A percentile compares a stretch with the other conserved stretches of the same genome.
These are phyloP conservation scores for Tragopan temminckii DNA, from an alignment of 2,797 vertebrate genomes.

Conservation along the genomic window DNA sequence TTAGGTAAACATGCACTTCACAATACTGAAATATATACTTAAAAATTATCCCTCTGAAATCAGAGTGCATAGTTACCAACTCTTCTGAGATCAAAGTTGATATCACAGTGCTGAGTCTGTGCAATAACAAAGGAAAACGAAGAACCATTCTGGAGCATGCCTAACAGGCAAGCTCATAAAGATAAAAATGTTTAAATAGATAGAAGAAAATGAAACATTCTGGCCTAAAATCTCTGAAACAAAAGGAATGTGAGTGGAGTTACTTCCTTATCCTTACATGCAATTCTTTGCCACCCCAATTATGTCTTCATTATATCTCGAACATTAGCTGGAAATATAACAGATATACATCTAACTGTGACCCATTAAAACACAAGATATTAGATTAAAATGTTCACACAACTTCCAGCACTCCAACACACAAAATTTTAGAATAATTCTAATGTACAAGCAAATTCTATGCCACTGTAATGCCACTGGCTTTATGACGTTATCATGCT, in stretches of 20 bases:
- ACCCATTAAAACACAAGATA: background rate
- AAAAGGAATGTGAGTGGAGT: background rate
- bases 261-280: background rate
- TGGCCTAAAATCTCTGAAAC: background rate
- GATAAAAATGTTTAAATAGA: background rate
- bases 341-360: background rate
- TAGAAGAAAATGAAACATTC: background rate
- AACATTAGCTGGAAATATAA: background rate
- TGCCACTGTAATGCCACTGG: background rate
- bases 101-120: background rate
- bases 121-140: background rate
- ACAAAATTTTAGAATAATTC: background rate
- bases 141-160: background rate
- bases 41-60: background rate
- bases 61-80: background rate
- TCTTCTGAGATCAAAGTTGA: background rate
- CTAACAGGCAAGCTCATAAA: background rate
- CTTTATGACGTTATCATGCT: background rate
- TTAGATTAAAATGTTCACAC: background rate
- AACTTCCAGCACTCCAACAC: background rate
- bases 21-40: background rate
- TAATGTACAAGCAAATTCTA: background rate
- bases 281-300: background rate
- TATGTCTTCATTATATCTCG: background rate
- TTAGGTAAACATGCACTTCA: background rate